A percentile compares a stretch with the other conserved stretches of the same genome.
These are phyloP conservation scores for Schizothorax lantsangensis DNA, from an alignment of 2,797 vertebrate species.

Conservation along the genomic window DNA sequence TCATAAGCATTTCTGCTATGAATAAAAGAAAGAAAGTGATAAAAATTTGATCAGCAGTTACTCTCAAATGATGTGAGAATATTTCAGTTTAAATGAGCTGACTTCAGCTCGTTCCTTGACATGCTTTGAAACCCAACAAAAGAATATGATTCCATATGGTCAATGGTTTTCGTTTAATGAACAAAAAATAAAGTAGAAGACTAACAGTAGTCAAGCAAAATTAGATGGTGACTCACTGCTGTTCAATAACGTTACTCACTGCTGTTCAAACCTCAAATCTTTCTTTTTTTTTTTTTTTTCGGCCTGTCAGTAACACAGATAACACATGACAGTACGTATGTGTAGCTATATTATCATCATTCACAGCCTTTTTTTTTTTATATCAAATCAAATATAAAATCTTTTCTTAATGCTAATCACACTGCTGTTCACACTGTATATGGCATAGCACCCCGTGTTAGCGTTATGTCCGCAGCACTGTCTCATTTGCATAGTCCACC, in stretches of 20 bases:
- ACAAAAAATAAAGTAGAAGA: neutral
- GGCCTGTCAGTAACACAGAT: no score
- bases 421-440: constrained; percentile 42
- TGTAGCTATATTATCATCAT: no score
- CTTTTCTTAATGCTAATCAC: constrained; percentile 4
- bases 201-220: constrained; percentile 5
- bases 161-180: neutral
- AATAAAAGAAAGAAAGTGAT: neutral
- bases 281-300: no score
- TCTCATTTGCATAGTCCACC: constrained; percentile 43
- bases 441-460: constrained; percentile 41
- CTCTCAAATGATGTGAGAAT: constrained; percentile 15
- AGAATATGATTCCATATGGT: neutral
- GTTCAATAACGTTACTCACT: no score
- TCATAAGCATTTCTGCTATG: constrained; percentile 17
- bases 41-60: neutral
- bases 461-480: constrained; percentile 31
- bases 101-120: neutral
- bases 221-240: neutral
- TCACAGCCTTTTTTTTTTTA: no score
- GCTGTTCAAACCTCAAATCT: neutral
- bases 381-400: no score
- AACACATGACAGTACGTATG: no score
- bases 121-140: neutral
- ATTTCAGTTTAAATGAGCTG: neutral